phyloP scores from a whole-genome alignment of 2,113 vertebrate species.

The Menidia beryllina region DNA sequence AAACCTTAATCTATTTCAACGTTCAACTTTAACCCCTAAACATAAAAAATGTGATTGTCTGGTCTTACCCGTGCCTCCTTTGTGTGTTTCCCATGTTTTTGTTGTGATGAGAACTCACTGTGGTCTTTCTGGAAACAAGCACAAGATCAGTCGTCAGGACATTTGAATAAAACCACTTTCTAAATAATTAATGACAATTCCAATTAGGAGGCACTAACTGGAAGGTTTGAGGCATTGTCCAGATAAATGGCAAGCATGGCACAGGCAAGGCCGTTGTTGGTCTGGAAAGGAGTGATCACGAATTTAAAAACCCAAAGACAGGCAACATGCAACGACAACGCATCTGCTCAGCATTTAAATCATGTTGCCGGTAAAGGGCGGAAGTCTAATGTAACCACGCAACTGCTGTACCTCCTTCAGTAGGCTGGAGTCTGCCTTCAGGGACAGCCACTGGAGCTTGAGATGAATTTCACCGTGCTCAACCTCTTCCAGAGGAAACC shows the following conservation, averaged over 20 bases:
- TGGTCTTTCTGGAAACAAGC: constrained; percentile 85
- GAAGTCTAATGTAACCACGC: background rate
- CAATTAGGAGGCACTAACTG: constrained; percentile 83
- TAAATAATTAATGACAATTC: background rate
- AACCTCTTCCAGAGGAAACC: constrained; percentile 87
- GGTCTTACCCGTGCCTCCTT: constrained; percentile 85
- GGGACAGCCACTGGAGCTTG: constrained; percentile 92
- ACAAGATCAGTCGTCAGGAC: constrained; percentile 10
- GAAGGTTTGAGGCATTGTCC: constrained; percentile 90
- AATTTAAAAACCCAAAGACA: background rate
- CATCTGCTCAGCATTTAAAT: background rate
- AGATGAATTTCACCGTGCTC: constrained; percentile 86
- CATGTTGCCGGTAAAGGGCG: background rate
- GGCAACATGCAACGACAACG: background rate
- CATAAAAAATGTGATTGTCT: background rate
- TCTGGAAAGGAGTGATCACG: constrained; percentile 70
- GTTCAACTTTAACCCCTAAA: background rate
- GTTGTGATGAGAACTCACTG: constrained; percentile 86
- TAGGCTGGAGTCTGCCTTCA: constrained; percentile 79
- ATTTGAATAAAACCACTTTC: background rate
- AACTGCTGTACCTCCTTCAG: constrained; percentile 62
- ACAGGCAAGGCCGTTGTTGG: constrained; percentile 81
- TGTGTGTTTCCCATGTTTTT: constrained; percentile 84
- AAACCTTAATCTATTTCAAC: background rate
- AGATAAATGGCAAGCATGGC: constrained; percentile 93